Evolutionary conservation across 2,113 vertebrate genomes (phyloP), one percentile per base, ranked within the genome.

Genomic region (Strix aluco): DNA sequence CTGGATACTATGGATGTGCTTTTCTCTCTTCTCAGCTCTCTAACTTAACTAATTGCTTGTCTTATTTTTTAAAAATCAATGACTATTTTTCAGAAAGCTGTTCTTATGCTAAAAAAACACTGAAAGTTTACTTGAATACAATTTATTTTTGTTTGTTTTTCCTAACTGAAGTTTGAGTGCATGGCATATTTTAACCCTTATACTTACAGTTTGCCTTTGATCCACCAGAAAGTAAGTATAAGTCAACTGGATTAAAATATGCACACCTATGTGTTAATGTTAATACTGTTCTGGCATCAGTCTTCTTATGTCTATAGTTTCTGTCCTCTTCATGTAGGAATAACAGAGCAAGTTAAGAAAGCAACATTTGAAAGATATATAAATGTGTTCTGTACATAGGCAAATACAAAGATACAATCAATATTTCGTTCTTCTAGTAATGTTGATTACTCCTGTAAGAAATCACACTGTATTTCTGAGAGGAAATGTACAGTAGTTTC

Each of bases 1-100:
- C 5, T 69, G 3, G 14, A 5, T 25, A 20, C 2, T 40, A 7
- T 1, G 2, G 7, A 16, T 70, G 8, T 32, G 15, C 0, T 79
- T 93, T 79, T 75, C 15, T 30, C 4, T 55, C 26, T 78, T 78
- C 32, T 87, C 18, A 69, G 2, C 7, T 63, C 21, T 38, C 15
- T 46, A 67, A 51, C 14, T 4, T 30, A 46, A 69, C 59, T 4
- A 44, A 19, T 67, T 29, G 67, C 7, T 61, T 70, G 10, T 18
- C 12, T 74, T 42, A 10, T 21, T 62, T 74, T n/a, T 15, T 36
- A 15, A 42, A 55, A 34, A 32, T 3, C 17, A 71, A 26, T n/a
- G 2, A 36, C 1, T 0, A 15, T 47, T 81, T 86, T 88, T 20
- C 12, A 63, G 19, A 54, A 22, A 42, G 11, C 26, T 71, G 2